These are phyloP conservation scores for Diarsia rubi DNA, from an alignment of 2,888 invertebrate species.

Conservation along the genomic window DNA sequence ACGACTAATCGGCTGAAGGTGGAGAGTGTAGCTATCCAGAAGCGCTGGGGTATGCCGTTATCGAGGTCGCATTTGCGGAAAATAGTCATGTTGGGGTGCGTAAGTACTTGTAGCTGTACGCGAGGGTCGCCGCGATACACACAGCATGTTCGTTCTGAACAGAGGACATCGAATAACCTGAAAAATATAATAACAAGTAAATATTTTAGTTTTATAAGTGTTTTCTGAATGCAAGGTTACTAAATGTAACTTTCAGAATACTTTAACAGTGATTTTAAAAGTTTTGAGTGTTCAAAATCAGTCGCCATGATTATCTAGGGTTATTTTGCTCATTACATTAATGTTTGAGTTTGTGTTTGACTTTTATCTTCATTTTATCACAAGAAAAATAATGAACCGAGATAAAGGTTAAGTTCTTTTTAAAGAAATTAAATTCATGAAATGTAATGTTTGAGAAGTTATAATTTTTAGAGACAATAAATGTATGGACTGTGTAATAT, in stretches of 20 bases:
- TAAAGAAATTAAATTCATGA: background rate
- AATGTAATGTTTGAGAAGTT: background rate
- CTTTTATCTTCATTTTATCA: slow-evolving; percentile 1
- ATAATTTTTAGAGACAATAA: background rate
- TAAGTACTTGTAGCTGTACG: slow-evolving; percentile 84
- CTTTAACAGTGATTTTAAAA: background rate
- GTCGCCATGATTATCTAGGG: slow-evolving; percentile 8
- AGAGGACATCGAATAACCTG: slow-evolving; percentile 90
- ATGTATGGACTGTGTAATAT: background rate
- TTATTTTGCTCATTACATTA: background rate
- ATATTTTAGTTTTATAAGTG: slow-evolving; percentile 31
- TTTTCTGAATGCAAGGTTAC: slow-evolving; percentile 15
- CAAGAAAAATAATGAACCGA: background rate
- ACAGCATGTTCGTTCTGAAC: slow-evolving; percentile 86
- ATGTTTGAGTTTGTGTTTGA: background rate
- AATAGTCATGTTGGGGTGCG: slow-evolving; percentile 86
- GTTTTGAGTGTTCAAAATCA: slow-evolving; percentile 17
- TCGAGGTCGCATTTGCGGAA: slow-evolving; percentile 88
- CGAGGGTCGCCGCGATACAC: slow-evolving; percentile 86
- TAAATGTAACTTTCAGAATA: slow-evolving; percentile 2
- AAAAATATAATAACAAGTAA: slow-evolving; percentile 71
- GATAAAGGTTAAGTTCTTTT: background rate
- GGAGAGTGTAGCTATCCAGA: slow-evolving; percentile 84
- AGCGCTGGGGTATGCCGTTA: slow-evolving; percentile 83
- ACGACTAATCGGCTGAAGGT: slow-evolving; percentile 82